These are phyloP conservation scores for Caenorhabditis sulstoni DNA, from an alignment of 2,888 invertebrate genomes.

Conservation along the genomic window DNA sequence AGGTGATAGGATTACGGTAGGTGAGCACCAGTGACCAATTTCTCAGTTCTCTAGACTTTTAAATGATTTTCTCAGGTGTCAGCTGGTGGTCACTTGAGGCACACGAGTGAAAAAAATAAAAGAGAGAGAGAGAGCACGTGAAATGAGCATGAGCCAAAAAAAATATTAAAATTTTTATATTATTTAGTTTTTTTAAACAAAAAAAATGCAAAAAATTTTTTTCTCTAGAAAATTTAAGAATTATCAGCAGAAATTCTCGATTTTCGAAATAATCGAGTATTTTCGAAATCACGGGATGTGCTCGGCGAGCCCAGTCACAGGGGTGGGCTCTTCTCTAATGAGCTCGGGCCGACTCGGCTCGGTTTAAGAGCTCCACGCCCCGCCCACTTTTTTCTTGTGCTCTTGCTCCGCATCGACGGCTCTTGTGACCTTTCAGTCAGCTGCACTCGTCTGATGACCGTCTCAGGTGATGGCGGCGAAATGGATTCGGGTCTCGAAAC, in stretches of 20 bases:
- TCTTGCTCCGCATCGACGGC: background rate
- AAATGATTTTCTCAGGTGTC: too few species aligned
- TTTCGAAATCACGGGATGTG: background rate
- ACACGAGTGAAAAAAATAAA: too few species aligned
- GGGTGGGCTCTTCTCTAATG: too few species aligned
- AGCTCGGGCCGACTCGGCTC: background rate
- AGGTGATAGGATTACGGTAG: too few species aligned
- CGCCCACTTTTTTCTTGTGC: constrained; percentile 4
- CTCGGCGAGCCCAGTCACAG: too few species aligned
- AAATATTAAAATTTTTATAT: background rate
- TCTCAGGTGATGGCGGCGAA: constrained; percentile 10
- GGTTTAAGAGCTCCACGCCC: constrained; percentile 20
- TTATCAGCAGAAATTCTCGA: background rate
- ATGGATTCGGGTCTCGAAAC: constrained; percentile 3
- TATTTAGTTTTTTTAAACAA: background rate
- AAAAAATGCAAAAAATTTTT: background rate
- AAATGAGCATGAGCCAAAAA: background rate
- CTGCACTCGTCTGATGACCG: constrained; percentile 12
- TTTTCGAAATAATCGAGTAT: background rate
- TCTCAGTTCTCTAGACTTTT: too few species aligned
- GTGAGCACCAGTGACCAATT: too few species aligned
- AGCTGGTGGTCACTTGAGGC: too few species aligned
- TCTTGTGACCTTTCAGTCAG: constrained; percentile 46
- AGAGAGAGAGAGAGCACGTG: background rate
- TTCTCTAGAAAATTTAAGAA: background rate